These are phyloP conservation scores for Cynocephalus volans DNA, from an alignment of 2,113 vertebrate genomes.

Conservation along the genomic window DNA sequence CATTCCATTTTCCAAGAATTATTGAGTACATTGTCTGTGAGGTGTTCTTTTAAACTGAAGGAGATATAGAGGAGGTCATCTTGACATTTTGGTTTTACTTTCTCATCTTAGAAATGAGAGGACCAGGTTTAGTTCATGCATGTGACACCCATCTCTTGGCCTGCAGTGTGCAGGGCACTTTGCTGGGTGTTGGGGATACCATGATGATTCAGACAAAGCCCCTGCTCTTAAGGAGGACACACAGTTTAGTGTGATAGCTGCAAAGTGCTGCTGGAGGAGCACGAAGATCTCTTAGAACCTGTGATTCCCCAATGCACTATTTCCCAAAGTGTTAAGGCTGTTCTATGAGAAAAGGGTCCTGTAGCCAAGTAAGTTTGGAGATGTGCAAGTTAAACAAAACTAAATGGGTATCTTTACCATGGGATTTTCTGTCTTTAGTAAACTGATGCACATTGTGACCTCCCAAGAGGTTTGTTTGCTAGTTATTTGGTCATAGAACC, in stretches of 20 bases:
- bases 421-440: neutral
- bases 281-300: neutral
- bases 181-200: neutral
- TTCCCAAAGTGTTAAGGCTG: neutral
- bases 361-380: neutral
- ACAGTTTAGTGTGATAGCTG: neutral
- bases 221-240: neutral
- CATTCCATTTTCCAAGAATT: slow-evolving; percentile 1
- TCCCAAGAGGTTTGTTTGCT: neutral
- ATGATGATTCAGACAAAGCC: neutral
- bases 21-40: neutral
- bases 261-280: neutral
- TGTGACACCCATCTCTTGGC: neutral
- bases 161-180: neutral
- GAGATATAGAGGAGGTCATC: neutral
- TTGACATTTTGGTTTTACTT: slow-evolving; percentile 42
- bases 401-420: neutral
- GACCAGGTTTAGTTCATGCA: neutral
- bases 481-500: neutral
- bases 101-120: slow-evolving; percentile 11
- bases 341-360: neutral
- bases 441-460: neutral
- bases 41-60: neutral
- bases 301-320: neutral
- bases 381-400: slow-evolving; percentile 5